Evolutionary conservation across 2,888 invertebrate species (phyloP).

Genomic region (Sarcophaga subvicina): DNA sequence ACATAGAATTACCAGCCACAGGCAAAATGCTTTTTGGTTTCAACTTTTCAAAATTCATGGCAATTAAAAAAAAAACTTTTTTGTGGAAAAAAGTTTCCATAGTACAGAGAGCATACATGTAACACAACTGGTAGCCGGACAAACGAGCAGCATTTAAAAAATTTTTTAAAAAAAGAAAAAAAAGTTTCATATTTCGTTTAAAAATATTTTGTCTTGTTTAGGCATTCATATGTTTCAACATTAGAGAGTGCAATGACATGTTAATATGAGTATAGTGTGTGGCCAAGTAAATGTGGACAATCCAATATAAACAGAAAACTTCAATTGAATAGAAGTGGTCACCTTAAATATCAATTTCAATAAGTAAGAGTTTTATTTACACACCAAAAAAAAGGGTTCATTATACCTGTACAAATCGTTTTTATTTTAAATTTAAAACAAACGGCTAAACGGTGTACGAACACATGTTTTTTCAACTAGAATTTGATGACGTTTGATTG

Average conservation of each 20-base stretch:
- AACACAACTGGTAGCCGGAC: too few relatives aligned
- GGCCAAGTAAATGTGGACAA: background rate
- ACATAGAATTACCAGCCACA: background rate
- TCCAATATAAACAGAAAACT: background rate
- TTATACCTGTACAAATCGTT: too few relatives aligned
- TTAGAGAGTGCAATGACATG: background rate
- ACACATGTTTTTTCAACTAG: too few relatives aligned
- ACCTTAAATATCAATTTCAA: too few relatives aligned
- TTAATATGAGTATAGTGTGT: background rate
- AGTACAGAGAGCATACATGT: background rate
- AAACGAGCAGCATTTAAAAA: too few relatives aligned
- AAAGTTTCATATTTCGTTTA: background rate
- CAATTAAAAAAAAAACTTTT: background rate
- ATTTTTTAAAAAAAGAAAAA: background rate
- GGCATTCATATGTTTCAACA: background rate
- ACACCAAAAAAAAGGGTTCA: too few relatives aligned
- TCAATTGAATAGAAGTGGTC: accelerated
- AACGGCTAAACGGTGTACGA: too few relatives aligned
- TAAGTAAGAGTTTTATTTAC: too few relatives aligned
- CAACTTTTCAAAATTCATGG: background rate
- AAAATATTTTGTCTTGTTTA: background rate
- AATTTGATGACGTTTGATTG: too few relatives aligned
- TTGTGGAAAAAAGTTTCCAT: background rate
- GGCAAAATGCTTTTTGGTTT: too few relatives aligned
- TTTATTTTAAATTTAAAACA: too few relatives aligned